Percentiles rank a stretch among this genome's conserved stretches.
Conservation (phyloP, 2,113 vertebrate genomes). For the Hydrolagus affinis region DNA sequence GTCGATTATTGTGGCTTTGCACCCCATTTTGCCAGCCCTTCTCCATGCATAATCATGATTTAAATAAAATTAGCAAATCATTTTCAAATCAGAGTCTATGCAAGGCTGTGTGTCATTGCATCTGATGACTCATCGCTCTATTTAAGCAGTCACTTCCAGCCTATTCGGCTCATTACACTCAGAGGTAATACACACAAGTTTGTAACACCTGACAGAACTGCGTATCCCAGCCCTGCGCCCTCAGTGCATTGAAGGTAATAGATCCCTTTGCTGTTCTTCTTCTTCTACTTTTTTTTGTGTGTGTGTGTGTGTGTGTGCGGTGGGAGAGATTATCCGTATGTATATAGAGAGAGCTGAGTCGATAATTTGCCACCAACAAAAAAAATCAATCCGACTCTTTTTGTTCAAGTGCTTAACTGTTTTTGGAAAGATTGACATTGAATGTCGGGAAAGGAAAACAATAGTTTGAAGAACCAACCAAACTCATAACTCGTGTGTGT, state of each 20-base stretch:
- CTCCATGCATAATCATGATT: neutral
- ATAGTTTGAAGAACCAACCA: too few species aligned
- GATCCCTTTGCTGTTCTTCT: neutral
- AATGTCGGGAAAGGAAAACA: too few species aligned
- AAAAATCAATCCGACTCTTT: too few species aligned
- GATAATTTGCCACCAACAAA: too few species aligned
- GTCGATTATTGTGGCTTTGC: neutral
- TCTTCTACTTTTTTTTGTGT: neutral
- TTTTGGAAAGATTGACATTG: too few species aligned
- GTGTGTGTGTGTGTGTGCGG: too few species aligned
- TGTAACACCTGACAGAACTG: conserved; percentile 10
- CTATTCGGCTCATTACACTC: conserved; percentile 3
- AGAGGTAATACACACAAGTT: conserved; percentile 20
- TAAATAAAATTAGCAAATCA: conserved; percentile 27
- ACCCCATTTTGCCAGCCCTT: too few species aligned
- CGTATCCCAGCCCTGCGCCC: neutral
- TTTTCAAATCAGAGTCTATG: conserved; percentile 3
- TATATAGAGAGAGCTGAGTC: too few species aligned
- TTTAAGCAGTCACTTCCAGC: conserved; percentile 9
- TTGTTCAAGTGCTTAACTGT: too few species aligned
- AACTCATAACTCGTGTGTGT: too few species aligned
- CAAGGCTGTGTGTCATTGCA: neutral
- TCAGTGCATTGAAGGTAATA: neutral
- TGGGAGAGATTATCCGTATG: too few species aligned
- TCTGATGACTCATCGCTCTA: conserved; percentile 23